A percentile compares a stretch with the other conserved stretches of the same genome.
These are phyloP conservation scores for Xylophagus ater DNA, from an alignment of 2,888 invertebrate genomes.

Conservation along the genomic window DNA sequence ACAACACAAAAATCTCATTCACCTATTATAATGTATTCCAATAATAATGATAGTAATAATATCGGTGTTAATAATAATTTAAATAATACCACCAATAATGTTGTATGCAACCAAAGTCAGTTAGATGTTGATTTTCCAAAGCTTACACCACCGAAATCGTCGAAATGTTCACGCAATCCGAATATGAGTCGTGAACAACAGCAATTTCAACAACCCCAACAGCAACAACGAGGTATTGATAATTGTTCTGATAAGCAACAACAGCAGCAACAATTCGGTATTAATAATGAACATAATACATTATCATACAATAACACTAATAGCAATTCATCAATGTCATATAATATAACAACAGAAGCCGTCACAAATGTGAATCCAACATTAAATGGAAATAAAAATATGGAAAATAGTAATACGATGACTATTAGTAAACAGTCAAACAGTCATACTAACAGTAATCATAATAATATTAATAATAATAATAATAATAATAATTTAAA, in stretches of 20 bases:
- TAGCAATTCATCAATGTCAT: constrained; percentile 4
- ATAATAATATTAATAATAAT: constrained; percentile 4
- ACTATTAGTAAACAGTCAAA: no score
- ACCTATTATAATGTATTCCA: constrained; percentile 10
- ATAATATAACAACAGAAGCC: no score
- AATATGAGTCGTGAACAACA: constrained; percentile 16
- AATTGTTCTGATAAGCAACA: constrained; percentile 19
- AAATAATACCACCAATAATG: constrained; percentile 14
- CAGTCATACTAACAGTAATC: constrained; percentile 3
- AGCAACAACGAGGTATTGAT: constrained; percentile 22
- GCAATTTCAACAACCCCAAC: constrained; percentile 17
- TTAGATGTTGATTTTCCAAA: constrained; percentile 39
- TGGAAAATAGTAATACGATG: no score
- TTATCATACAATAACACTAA: no score
- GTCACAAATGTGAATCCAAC: constrained; percentile 4
- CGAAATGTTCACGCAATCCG: constrained; percentile 26
- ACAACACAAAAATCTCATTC: constrained; percentile 9
- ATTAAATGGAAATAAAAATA: neutral
- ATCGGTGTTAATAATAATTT: constrained; percentile 11
- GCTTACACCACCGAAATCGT: constrained; percentile 37
- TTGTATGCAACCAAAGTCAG: constrained; percentile 28
- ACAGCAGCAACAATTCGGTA: constrained; percentile 17
- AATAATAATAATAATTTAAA: constrained; percentile 9
- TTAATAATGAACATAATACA: constrained; percentile 8
- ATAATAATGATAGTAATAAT: constrained; percentile 4